Evolutionary conservation across 1,140 invertebrate genomes (phyloP).

Genomic region (Gonioctena quinquepunctata): DNA sequence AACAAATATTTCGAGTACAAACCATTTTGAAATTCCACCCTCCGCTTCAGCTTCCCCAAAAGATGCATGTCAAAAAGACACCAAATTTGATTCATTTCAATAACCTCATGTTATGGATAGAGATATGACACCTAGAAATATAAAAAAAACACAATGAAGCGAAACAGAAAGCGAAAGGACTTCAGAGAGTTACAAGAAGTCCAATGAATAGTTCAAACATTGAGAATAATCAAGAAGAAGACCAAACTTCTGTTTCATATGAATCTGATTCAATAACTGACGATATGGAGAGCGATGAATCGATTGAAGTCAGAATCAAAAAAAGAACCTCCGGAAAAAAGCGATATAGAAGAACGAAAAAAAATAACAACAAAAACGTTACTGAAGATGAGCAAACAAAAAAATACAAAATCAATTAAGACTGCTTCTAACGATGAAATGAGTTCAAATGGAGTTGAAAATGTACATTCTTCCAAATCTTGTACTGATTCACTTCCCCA

Average conservation of each 20-base stretch:
- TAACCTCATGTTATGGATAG: not conserved
- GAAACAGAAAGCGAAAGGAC: not conserved
- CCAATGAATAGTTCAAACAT: not conserved
- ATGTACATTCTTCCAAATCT: not conserved
- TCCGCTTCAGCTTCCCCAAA: not conserved
- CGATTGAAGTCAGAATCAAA: not conserved
- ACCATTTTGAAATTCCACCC: not conserved
- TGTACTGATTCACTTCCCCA: not conserved
- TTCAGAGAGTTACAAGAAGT: no score
- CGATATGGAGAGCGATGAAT: not conserved
- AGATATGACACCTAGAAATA: not conserved
- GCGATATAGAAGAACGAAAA: not conserved
- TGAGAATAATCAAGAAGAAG: not conserved
- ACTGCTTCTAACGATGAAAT: not conserved
- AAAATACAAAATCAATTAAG: not conserved
- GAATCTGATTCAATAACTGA: not conserved
- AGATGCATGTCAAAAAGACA: not conserved
- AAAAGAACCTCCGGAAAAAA: not conserved
- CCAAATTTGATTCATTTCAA: not conserved
- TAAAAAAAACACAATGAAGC: not conserved
- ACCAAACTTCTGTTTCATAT: not conserved
- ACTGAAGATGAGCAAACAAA: not conserved
- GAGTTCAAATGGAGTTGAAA: not conserved
- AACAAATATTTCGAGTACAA: not conserved
- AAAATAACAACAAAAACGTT: not conserved